These are phyloP conservation scores for Mormyrops boulengeri DNA, from an alignment of 2,797 vertebrate genomes.

Conservation along the genomic window DNA sequence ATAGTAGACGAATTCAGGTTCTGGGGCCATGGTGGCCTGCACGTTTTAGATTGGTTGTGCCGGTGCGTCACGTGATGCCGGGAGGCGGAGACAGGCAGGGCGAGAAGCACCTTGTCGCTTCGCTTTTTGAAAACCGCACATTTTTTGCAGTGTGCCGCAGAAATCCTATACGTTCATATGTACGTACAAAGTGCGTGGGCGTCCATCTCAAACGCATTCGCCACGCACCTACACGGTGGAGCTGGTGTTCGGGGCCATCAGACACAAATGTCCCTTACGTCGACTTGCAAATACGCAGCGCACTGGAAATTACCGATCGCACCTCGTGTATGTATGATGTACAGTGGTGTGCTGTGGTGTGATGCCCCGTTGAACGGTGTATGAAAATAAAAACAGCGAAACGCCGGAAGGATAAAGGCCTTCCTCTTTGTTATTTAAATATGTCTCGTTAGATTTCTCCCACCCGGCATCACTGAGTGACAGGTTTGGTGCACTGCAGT, in stretches of 20 bases:
- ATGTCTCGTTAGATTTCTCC: background rate
- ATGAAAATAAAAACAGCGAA: background rate
- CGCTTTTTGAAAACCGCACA: slow-evolving; percentile 19
- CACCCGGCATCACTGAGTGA: slow-evolving; percentile 35
- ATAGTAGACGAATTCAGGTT: slow-evolving; percentile 64
- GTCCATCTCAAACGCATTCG: background rate
- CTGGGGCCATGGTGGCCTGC: slow-evolving; percentile 70
- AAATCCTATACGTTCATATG: slow-evolving; percentile 35
- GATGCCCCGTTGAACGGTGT: background rate
- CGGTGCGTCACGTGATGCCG: slow-evolving; percentile 61
- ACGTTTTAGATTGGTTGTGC: slow-evolving; percentile 68
- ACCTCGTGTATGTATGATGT: background rate
- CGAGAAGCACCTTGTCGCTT: slow-evolving; percentile 35
- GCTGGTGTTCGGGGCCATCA: background rate
- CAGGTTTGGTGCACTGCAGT: slow-evolving; percentile 67
- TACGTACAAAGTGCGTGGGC: slow-evolving; percentile 5
- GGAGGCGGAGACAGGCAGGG: slow-evolving; percentile 49
- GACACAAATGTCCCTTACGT: background rate
- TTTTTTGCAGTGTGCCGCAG: slow-evolving; percentile 30
- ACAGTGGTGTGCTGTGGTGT: background rate
- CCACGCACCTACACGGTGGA: too few species aligned
- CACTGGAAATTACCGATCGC: background rate
- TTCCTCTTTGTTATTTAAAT: background rate
- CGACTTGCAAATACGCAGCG: background rate
- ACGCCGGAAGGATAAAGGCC: background rate